Percentiles rank a stretch among this genome's conserved stretches.
These are phyloP conservation scores for Acronicta alni DNA, from an alignment of 2,888 invertebrate species.

Conservation along the genomic window DNA sequence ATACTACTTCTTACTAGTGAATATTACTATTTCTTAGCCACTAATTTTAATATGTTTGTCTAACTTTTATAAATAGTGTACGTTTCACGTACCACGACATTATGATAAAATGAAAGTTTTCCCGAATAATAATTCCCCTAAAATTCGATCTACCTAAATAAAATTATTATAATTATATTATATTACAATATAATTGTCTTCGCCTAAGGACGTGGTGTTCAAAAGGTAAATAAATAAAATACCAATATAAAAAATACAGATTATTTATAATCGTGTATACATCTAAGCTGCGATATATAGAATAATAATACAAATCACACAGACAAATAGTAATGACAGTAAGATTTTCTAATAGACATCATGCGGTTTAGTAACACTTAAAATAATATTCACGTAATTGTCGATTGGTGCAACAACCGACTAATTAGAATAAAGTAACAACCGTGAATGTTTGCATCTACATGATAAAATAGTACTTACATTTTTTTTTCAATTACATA, in stretches of 20 bases:
- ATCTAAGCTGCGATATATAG: slow-evolving; percentile 66
- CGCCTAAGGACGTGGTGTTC: too few species aligned
- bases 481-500: not conserved
- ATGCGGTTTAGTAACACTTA: slow-evolving; percentile 43
- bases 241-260: slow-evolving; percentile 66
- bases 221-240: slow-evolving; percentile 51
- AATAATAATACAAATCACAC: slow-evolving; percentile 61
- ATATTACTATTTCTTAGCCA: too few species aligned
- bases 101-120: too few species aligned
- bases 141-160: too few species aligned
- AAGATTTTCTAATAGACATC: slow-evolving; percentile 29
- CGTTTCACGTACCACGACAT: too few species aligned
- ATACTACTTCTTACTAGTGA: too few species aligned
- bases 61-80: too few species aligned
- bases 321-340: slow-evolving; percentile 48
- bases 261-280: slow-evolving; percentile 69
- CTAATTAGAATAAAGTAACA: slow-evolving; percentile 19
- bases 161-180: too few species aligned
- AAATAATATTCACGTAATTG: slow-evolving; percentile 21
- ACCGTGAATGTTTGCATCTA: slow-evolving; percentile 17
- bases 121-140: too few species aligned
- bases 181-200: too few species aligned
- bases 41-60: too few species aligned
- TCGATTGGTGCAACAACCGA: slow-evolving; percentile 18
- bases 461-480: slow-evolving; percentile 4